Conservation (phyloP, 1,140 invertebrate genomes). For the Propsilocerus akamusi region DNA sequence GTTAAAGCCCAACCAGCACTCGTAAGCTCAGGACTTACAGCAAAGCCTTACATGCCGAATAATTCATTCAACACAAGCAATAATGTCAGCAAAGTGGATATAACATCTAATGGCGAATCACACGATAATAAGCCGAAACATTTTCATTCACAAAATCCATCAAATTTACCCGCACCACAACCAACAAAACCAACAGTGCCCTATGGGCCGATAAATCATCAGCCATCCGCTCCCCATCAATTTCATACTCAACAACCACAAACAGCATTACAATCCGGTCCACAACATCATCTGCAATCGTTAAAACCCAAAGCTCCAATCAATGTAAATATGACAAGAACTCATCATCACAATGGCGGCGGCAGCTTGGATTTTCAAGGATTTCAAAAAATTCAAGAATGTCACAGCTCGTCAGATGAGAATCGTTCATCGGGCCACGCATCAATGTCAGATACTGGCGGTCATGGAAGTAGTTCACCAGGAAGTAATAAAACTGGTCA, state of each 20-base stretch:
- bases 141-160: slow-evolving; percentile 4
- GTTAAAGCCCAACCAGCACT: slow-evolving; percentile 41
- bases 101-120: background rate
- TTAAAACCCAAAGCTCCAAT: background rate
- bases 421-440: slow-evolving; percentile 76
- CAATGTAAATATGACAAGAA: background rate
- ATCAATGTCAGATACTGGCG: slow-evolving; percentile 74
- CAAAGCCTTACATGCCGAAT: slow-evolving; percentile 10
- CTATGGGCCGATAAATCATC: background rate
- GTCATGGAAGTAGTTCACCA: slow-evolving; percentile 45
- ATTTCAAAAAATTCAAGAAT: slow-evolving; percentile 41
- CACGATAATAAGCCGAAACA: slow-evolving; percentile 2
- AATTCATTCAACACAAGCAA: background rate
- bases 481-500: slow-evolving; percentile 14
- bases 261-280: background rate
- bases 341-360: slow-evolving; percentile 15
- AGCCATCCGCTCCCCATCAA: background rate
- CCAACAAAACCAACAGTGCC: background rate
- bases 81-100: background rate
- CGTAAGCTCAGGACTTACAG: slow-evolving; percentile 28
- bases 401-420: slow-evolving; percentile 73
- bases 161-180: background rate
- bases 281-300: background rate
- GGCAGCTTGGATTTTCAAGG: slow-evolving; percentile 14
- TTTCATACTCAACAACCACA: slow-evolving; percentile 1